These are phyloP conservation scores for Noctua janthe DNA, from an alignment of 2,888 invertebrate genomes.

Conservation along the genomic window DNA sequence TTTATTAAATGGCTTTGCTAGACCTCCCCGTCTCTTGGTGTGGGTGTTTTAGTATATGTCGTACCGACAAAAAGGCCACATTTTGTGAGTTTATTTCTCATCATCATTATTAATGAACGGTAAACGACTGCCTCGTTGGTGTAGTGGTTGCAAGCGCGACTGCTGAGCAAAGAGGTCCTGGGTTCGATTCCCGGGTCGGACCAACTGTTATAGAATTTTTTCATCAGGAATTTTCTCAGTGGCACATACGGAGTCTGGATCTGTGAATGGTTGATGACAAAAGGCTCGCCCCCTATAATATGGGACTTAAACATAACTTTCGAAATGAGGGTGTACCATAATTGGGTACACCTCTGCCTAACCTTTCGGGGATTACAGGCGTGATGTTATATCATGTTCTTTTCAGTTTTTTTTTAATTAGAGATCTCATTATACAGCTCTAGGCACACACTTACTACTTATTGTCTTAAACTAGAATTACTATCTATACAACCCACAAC, in stretches of 20 bases:
- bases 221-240: too few relatives aligned
- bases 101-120: slow-evolving; percentile 12
- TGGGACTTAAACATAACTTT: too few relatives aligned
- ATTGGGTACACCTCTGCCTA: too few relatives aligned
- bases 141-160: not conserved
- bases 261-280: not conserved
- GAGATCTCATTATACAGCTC: too few relatives aligned
- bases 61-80: slow-evolving; percentile 30
- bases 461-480: too few relatives aligned
- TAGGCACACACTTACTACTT: too few relatives aligned
- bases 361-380: too few relatives aligned
- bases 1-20: slow-evolving; percentile 31
- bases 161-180: not conserved
- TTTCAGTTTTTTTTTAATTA: too few relatives aligned
- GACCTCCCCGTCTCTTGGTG: slow-evolving; percentile 42
- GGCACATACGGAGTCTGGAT: not conserved
- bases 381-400: too few relatives aligned
- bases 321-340: too few relatives aligned
- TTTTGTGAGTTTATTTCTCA: slow-evolving; percentile 18
- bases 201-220: not conserved
- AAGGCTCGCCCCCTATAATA: not conserved
- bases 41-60: slow-evolving; percentile 24
- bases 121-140: slow-evolving; percentile 16
- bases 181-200: not conserved
- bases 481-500: too few relatives aligned